Evolutionary conservation across 2,888 invertebrate genomes (phyloP), one percentile per base, ranked within the genome.

Genomic region (Acleris holmiana): DNA sequence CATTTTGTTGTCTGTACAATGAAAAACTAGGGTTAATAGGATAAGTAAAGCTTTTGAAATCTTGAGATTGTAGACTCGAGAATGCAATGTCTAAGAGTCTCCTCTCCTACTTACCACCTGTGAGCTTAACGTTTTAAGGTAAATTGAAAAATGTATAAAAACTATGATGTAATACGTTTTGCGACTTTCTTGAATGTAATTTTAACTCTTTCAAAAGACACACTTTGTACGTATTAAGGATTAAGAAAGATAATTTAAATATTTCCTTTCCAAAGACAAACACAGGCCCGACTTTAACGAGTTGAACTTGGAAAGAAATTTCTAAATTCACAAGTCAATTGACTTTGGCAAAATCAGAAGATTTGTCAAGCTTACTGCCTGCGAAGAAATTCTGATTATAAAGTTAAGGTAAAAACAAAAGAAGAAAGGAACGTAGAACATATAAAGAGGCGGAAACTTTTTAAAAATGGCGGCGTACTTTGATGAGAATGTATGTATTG

Each of bases 261-360:
- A 75, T 78, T 80, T 73, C 68, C 72, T 69, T 72, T 68, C 53
- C 63, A 67, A 76, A 79, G 72, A 71, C 75, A 78, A 77, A 79
- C 72, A 60, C 60, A 46, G 48, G 69, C 64, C 70, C 69, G 69
- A 61, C 67, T 66, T 74, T 73, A 72, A 73, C 71, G 72, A 74
- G 73, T 70, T 68, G 66, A 76, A 74, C 68, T 75, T 71, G 61
- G 49, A 71, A 68, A 69, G 69, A 69, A 74, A 69, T 70, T 70
- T 69, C 71, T 71, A 71, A 65, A 76, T 73, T 70, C 71, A 50
- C 68, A 71, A 72, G 70, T 71, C 73, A 71, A 73, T 72, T 71
- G 71, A 51, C 48, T 51, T 60, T 57, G 62, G 59, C 60, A 54
- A 62, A 68, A 62, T 68, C 61, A 69, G 61, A 46, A 18, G 48